These are phyloP conservation scores for Cremastinae sp. DNA, from an alignment of 2,888 invertebrate genomes.

Conservation along the genomic window DNA sequence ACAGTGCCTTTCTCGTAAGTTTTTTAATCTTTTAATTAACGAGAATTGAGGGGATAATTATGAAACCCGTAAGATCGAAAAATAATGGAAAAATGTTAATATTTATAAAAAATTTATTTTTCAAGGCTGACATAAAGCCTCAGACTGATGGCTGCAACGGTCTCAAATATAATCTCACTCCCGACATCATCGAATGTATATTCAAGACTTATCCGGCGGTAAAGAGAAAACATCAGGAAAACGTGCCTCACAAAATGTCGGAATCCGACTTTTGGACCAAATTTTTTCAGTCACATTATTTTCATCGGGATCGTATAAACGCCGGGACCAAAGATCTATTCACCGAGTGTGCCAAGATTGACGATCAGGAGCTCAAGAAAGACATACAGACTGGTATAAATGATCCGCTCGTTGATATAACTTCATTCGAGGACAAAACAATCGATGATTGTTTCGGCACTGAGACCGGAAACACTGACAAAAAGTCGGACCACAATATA, in stretches of 20 bases:
- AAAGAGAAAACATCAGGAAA: slow-evolving; percentile 96
- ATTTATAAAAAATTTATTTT: neutral
- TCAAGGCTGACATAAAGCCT: slow-evolving; percentile 95
- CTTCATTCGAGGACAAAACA: slow-evolving; percentile 88
- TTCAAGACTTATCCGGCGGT: slow-evolving; percentile 99
- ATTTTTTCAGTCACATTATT: slow-evolving; percentile 99
- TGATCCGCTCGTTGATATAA: slow-evolving; percentile 92
- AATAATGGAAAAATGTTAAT: neutral
- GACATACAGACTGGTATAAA: slow-evolving; percentile 89
- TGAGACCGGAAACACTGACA: slow-evolving; percentile 79
- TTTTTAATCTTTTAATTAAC: no score
- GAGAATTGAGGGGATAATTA: no score
- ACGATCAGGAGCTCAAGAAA: slow-evolving; percentile 90
- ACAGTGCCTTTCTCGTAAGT: slow-evolving; percentile 84
- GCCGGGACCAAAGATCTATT: slow-evolving; percentile 97
- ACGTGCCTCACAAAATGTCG: slow-evolving; percentile 96
- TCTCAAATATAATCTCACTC: slow-evolving; percentile 97
- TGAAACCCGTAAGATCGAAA: neutral
- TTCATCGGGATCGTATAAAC: slow-evolving; percentile 95
- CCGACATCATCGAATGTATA: slow-evolving; percentile 98
- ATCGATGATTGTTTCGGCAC: slow-evolving; percentile 85
- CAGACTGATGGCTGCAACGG: slow-evolving; percentile 98
- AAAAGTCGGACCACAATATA: slow-evolving; percentile 84
- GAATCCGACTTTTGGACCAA: slow-evolving; percentile 99
- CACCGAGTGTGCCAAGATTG: slow-evolving; percentile 97